A percentile compares a stretch with the other conserved stretches of the same genome.
Evolutionary conservation across 1,140 invertebrate species (phyloP).

Genomic region (Drosophila sproati): DNA sequence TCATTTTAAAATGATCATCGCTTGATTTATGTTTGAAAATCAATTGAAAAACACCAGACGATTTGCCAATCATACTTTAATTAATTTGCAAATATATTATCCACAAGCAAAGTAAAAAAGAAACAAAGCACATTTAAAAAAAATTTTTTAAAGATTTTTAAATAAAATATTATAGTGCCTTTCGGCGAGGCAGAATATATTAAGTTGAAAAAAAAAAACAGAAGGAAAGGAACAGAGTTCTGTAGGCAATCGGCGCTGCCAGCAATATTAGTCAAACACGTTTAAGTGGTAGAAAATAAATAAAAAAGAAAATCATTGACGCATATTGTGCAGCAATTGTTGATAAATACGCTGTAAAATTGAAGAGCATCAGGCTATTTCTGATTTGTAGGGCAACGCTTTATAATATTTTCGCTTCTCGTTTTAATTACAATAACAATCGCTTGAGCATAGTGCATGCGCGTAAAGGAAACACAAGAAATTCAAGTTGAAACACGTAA

Average conservation of each 20-base stretch:
- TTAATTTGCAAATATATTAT: too few species aligned
- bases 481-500: conserved; percentile 55
- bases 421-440: conserved; percentile 50
- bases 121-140: too few species aligned
- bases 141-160: too few species aligned
- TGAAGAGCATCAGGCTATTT: conserved; percentile 2
- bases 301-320: background rate
- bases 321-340: conserved; percentile 11
- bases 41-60: too few species aligned
- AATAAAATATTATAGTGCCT: too few species aligned
- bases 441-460: conserved; percentile 4
- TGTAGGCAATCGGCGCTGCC: background rate
- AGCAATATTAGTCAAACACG: conserved; percentile 15
- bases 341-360: conserved; percentile 7
- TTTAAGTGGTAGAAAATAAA: conserved; percentile 13
- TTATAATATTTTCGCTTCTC: conserved; percentile 19
- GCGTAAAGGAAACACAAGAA: conserved; percentile 18
- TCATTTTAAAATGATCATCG: too few species aligned
- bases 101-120: too few species aligned
- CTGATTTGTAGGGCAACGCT: background rate
- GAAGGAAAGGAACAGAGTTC: too few species aligned
- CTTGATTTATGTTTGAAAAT: too few species aligned
- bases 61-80: too few species aligned
- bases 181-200: background rate
- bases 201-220: background rate